Evolutionary conservation across 2,797 vertebrate species (phyloP), one percentile per base, ranked within the genome.

Genomic region (Cirrhinus mrigala): DNA sequence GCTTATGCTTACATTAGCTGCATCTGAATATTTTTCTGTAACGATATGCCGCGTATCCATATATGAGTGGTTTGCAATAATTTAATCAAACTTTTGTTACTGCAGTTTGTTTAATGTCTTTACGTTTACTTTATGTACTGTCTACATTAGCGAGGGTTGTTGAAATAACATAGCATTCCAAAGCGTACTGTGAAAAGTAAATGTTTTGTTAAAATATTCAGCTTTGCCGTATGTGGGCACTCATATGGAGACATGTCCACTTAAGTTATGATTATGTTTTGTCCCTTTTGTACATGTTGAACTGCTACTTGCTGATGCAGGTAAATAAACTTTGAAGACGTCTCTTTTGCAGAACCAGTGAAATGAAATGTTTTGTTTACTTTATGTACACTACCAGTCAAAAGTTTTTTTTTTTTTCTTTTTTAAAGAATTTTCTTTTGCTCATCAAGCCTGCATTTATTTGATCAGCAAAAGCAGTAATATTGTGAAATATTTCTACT

Each of bases 181-280:
- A 3, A 22, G 50, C 20, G n/a, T 22, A 24, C 37, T 74, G 58
- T 80, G 29, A 27, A 71, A 11, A 71, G 16, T 79, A 62, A 80
- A 79, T 81, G 16, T 79, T 87, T 80, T 87, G 84, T 85, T 87
- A 60, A 79, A 46, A 68, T 56, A 68, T 70, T 84, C 58, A 70
- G 44, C 15, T 86, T 75, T 50, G 20, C 15, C 22, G 15, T 78
- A 44, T 33, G 60, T 50, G 58, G 10, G 27, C 24, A 24, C 52
- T 60, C 4, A 3, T 44, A 27, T 27, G 14, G 40, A 70, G 79
- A 73, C 48, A 56, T 11, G 27, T 46, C n/a, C 52, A 73, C 80
- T 60, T 48, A 9, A 2, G 22, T 83, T 62, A 60, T 68, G 22
- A 14, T 29, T 33, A 27, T 52, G 56, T 62, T 84, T 78, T 79